Evolutionary conservation across 2,113 vertebrate species (phyloP), one percentile per base, ranked within the genome.

Genomic region (Rhineura floridana): DNA sequence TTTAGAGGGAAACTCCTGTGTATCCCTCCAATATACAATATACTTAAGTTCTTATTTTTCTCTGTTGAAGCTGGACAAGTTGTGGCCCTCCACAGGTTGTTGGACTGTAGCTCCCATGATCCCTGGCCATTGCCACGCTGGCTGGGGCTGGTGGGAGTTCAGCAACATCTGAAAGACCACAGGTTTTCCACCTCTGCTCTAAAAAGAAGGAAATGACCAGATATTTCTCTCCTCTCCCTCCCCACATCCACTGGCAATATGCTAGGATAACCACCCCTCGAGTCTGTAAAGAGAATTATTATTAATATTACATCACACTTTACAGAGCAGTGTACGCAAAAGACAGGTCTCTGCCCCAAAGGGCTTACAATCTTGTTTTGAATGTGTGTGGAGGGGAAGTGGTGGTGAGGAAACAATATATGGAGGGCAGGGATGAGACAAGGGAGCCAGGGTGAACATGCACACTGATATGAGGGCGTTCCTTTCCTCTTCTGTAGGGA

Each of bases 351-450:
- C 44, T 39, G 13, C 36, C 69, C 13, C 1, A n/a, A 77, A 46
- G 25, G 48, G 75, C 17, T 48, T 30, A 30, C 77, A 52, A 33
- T 36, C 7, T 59, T 59, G 55, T 19, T 59, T 59, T 59, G 21
- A 59, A 59, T 59, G 3, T 59, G 19, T 10, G 33, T 36, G 17
- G 28, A 7, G 52, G 17, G 30, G 73, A n/a, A n/a, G n/a, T n/a
- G 70, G 36, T 39, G n/a, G 36, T 21, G 9, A 39, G 15, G 36
- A 6, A 33, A 15, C 50, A 36, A 39, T 39, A 13, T 12, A 28
- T 48, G 0, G 30, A 33, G 15, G 5, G 0, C 15, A 17, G 2
- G 36, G 15, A 1, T 13, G 73, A 44, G 33, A 7, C 76, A 48
- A 36, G 30, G 42, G 30, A 13, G 39, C 10, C 9, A 33, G 44